These are phyloP conservation scores for Zoanthus gigantus DNA, from an alignment of 92 coral and sea anemone genomes.

Conservation along the genomic window DNA sequence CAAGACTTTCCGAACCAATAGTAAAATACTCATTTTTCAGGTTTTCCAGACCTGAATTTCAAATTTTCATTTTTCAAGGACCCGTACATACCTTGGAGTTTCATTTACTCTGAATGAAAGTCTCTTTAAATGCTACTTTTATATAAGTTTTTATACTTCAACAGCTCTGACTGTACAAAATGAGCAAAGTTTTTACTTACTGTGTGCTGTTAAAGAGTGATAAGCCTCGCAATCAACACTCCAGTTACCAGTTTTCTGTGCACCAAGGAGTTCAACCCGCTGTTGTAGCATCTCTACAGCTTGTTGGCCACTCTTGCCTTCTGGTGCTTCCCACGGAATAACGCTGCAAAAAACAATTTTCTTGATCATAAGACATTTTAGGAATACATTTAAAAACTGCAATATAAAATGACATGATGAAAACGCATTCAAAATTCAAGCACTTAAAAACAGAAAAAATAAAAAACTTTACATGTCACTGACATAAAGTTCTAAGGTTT, in stretches of 20 bases:
- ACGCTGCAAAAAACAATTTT: conserved; percentile 59
- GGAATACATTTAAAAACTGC: neutral
- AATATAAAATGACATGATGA: no score
- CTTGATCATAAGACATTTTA: neutral
- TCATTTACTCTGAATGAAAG: no score
- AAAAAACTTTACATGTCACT: no score
- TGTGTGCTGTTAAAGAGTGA: conserved; percentile 72
- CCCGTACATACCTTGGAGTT: no score
- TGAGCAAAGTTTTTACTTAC: conserved; percentile 49
- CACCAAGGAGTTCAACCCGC: conserved; percentile 90
- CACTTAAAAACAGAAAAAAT: no score
- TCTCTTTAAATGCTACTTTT: neutral
- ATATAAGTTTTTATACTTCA: neutral
- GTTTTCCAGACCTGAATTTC: no score
- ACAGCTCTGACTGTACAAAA: neutral
- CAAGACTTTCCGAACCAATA: no score
- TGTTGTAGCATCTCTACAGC: conserved; percentile 86
- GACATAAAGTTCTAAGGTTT: no score
- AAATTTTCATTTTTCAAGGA: no score
- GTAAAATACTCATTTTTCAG: no score
- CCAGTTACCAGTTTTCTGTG: conserved; percentile 91
- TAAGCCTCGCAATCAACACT: conserved; percentile 93
- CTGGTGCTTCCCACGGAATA: conserved; percentile 88
- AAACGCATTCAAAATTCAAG: no score
- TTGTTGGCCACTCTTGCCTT: conserved; percentile 94